phyloP scores from a whole-genome alignment of 2,888 invertebrate species.

The Helobdella robusta region DNA sequence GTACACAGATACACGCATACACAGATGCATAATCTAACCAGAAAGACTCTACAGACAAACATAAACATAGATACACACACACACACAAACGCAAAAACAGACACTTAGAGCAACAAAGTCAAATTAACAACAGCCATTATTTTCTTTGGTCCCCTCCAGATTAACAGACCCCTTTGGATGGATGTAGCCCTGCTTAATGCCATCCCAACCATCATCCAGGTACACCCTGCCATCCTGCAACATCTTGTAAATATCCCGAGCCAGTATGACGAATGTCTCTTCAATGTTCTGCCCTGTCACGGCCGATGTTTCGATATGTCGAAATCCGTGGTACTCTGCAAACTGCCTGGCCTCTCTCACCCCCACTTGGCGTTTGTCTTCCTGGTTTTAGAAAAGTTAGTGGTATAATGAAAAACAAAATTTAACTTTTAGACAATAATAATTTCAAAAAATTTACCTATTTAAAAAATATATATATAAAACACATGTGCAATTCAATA shows the following conservation, averaged over 20 bases:
- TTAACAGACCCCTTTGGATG: constrained; percentile 43
- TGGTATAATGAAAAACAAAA: no score
- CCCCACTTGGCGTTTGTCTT: constrained; percentile 26
- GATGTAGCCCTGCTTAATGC: constrained; percentile 72
- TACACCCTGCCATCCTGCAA: constrained; percentile 78
- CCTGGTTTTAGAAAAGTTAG: neutral
- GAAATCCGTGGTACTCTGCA: constrained; percentile 80
- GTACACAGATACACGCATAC: no score
- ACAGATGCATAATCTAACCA: no score
- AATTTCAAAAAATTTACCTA: no score
- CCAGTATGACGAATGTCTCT: constrained; percentile 78
- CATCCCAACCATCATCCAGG: constrained; percentile 79
- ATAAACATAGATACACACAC: neutral
- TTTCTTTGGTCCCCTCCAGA: constrained; percentile 79
- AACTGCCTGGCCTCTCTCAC: constrained; percentile 72
- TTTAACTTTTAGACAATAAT: no score
- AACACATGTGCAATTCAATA: no score
- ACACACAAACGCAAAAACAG: neutral
- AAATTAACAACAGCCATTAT: constrained; percentile 73
- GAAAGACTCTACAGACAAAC: constrained; percentile 4
- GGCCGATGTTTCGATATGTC: constrained; percentile 91
- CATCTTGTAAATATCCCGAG: constrained; percentile 70
- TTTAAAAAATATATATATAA: no score
- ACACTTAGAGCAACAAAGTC: neutral
- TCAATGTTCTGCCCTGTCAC: constrained; percentile 83